Evolutionary conservation across 2,113 vertebrate genomes (phyloP), one percentile per base, ranked within the genome.

Genomic region (Chionomys nivalis): DNA sequence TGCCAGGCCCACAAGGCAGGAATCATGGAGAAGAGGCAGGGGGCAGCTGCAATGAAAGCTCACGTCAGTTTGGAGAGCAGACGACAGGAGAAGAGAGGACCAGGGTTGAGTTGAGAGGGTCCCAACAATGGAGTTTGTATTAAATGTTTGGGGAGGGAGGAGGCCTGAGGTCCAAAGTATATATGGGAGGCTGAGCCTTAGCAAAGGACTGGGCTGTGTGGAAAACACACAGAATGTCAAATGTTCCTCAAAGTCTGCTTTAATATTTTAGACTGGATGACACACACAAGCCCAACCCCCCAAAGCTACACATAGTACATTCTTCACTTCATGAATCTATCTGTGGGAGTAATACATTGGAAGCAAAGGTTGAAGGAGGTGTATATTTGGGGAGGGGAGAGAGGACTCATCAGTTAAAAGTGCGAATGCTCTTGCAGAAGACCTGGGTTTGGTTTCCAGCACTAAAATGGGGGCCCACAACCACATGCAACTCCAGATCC

Each of bases 11-110:
- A 76, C 42, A 0, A 90, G 61, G 95, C 95, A 96, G 91, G 82
- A 97, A 91, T 96, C 97, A 97, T 96, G 1, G 63, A 97, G 92
- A 94, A 87, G 82, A 76, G 68, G 66, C 96, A 79, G 68, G 81
- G 76, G 73, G 79, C 49, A 66, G 12, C 95, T 98, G 89, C 42
- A 93, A 85, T 16, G 55, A 55, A 75, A 87, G 33, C 3, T 3
- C 14, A 33, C 26, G 65, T 94, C 63, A 93, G 10, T 76, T 82
- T 81, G 49, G 58, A 96, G 78, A 92, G 66, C 31, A 31, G 92
- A 89, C 42, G 10, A 23, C 17, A 3, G 68, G 39, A 93, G 11
- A 21, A 89, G 89, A 44, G 36, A 47, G 2, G 10, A 14, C 3
- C 7, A 26, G 28, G 0, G 7, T 42, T 14, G 87, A 26, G 55